These are phyloP conservation scores for Eutolmus rufibarbis DNA, from an alignment of 2,888 invertebrate genomes.

Conservation along the genomic window DNA sequence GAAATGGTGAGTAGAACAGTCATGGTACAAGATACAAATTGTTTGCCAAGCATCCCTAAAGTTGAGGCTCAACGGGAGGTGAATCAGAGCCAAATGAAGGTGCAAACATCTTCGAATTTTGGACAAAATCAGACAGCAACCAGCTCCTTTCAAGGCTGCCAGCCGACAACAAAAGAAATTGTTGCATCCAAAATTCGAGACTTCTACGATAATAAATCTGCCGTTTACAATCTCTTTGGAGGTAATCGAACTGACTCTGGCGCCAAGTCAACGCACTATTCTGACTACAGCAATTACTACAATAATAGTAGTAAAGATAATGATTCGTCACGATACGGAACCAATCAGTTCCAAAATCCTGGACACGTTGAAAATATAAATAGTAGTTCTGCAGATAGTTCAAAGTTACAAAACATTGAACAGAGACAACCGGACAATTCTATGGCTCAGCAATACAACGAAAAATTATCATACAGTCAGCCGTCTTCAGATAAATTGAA, in stretches of 20 bases:
- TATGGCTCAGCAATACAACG: background rate
- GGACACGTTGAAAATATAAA: background rate
- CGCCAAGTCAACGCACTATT: background rate
- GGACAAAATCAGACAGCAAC: background rate
- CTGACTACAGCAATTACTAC: background rate
- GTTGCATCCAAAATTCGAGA: conserved; percentile 42
- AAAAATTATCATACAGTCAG: background rate
- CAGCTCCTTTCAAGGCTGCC: background rate
- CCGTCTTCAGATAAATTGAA: background rate
- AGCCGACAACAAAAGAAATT: background rate
- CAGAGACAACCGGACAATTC: background rate
- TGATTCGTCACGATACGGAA: background rate
- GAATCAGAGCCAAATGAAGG: background rate
- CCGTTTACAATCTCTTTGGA: background rate
- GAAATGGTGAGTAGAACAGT: background rate
- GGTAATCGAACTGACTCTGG: background rate
- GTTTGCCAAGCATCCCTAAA: background rate
- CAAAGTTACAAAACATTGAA: background rate
- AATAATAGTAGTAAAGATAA: background rate
- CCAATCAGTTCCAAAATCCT: background rate
- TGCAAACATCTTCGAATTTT: background rate
- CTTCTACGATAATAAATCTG: conserved; percentile 43
- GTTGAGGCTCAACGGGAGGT: background rate
- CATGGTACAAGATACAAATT: background rate
- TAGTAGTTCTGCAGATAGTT: background rate